A percentile compares a stretch with the other conserved stretches of the same genome.
These are phyloP conservation scores for Petrocephalus microphthalmus DNA, from an alignment of 2,113 vertebrate species.

Conservation along the genomic window DNA sequence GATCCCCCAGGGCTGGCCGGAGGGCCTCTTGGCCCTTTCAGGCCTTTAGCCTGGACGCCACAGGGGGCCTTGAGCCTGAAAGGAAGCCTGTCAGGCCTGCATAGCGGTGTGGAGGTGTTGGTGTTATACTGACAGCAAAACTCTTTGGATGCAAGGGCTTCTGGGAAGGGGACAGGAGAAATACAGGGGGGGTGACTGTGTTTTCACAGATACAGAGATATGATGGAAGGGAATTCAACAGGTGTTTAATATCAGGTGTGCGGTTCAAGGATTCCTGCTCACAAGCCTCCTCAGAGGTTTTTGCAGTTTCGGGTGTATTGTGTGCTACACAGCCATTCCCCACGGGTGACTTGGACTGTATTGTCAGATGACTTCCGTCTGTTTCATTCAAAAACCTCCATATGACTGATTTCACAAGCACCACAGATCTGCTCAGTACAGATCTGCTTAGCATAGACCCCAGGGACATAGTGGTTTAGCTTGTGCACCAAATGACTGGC, in stretches of 20 bases:
- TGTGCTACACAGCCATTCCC: neutral
- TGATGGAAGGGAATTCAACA: conserved; percentile 55
- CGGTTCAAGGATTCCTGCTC: conserved; percentile 37
- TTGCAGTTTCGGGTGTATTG: neutral
- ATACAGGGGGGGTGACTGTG: conserved; percentile 51
- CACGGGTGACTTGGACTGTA: neutral
- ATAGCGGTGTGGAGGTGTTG: conserved; percentile 74
- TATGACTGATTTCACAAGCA: neutral
- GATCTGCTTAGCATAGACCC: neutral
- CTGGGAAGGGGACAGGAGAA: conserved; percentile 59
- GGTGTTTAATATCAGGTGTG: conserved; percentile 39
- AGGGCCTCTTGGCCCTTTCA: conserved; percentile 66
- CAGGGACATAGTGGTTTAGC: neutral
- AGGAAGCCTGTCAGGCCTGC: conserved; percentile 77
- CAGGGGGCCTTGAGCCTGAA: conserved; percentile 83
- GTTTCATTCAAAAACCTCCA: neutral
- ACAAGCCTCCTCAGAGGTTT: neutral
- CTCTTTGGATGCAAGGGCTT: conserved; percentile 70
- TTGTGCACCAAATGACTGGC: neutral
- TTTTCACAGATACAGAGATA: conserved; percentile 36
- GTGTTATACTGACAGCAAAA: conserved; percentile 81
- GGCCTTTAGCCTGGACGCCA: conserved; percentile 72
- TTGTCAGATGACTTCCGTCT: neutral
- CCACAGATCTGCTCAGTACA: neutral
- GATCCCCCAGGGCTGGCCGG: conserved; percentile 60